Conservation (phyloP, 2,888 invertebrate genomes). For the Acholoe squamosa region DNA sequence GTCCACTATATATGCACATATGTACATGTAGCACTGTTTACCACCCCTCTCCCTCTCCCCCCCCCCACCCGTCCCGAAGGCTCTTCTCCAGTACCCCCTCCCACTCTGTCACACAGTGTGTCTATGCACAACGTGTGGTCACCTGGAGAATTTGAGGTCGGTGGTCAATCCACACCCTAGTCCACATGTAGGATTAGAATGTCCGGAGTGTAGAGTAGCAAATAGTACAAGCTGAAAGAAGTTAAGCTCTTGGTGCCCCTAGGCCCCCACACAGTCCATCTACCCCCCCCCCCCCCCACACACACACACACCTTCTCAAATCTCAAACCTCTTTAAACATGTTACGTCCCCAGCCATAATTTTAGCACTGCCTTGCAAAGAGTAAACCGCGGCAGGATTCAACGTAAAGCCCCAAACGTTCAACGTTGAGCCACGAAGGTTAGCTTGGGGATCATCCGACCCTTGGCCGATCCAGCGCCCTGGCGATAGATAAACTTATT, state of each 20-base stretch:
- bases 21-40: no score
- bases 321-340: neutral
- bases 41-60: neutral
- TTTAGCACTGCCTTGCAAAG: constrained; percentile 42
- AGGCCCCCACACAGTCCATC: constrained; percentile 29
- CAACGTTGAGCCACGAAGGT: no score
- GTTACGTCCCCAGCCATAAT: constrained; percentile 27
- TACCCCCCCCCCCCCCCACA: no score
- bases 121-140: constrained; percentile 33
- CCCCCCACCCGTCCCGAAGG: neutral
- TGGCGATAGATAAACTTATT: neutral
- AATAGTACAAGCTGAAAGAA: constrained; percentile 49
- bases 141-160: neutral
- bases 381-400: neutral
- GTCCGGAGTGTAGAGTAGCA: constrained; percentile 35
- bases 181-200: neutral
- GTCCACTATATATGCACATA: no score
- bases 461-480: neutral
- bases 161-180: neutral
- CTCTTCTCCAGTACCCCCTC: neutral
- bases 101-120: neutral
- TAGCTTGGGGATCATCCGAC: neutral
- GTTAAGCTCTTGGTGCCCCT: constrained; percentile 23
- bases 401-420: no score
- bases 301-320: no score